phyloP scores from a whole-genome alignment of 2,888 invertebrate genomes.

The Panopea generosa region DNA sequence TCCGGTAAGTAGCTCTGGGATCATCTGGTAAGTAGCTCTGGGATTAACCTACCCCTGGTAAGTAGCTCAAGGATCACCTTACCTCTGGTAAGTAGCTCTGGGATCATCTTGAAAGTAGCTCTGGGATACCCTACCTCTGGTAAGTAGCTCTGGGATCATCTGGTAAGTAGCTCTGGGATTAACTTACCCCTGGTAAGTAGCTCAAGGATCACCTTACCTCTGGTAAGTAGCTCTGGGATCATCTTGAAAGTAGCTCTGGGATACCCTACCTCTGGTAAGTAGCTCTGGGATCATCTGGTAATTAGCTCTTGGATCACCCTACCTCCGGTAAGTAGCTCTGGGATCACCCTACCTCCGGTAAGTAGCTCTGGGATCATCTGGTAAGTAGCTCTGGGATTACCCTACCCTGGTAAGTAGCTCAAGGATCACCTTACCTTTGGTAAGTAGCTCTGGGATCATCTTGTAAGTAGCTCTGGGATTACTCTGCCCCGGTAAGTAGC shows the following conservation, averaged over 20 bases:
- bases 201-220: background rate
- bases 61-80: too few relatives aligned
- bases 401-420: too few relatives aligned
- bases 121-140: slow-evolving; percentile 9
- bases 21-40: background rate
- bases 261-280: background rate
- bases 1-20: background rate
- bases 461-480: background rate
- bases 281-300: background rate
- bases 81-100: too few relatives aligned
- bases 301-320: too few relatives aligned
- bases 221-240: background rate
- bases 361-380: background rate
- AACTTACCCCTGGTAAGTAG: background rate
- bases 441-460: too few relatives aligned
- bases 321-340: background rate
- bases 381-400: slow-evolving; percentile 11
- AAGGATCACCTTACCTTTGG: too few relatives aligned
- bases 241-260: background rate
- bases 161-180: background rate
- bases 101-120: too few relatives aligned
- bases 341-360: too few relatives aligned
- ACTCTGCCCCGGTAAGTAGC: slow-evolving; percentile 4
- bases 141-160: slow-evolving; percentile 13
- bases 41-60: background rate